Evolutionary conservation across 2,888 invertebrate genomes (phyloP), one percentile per base, ranked within the genome.

Genomic region (Agrotis puta): DNA sequence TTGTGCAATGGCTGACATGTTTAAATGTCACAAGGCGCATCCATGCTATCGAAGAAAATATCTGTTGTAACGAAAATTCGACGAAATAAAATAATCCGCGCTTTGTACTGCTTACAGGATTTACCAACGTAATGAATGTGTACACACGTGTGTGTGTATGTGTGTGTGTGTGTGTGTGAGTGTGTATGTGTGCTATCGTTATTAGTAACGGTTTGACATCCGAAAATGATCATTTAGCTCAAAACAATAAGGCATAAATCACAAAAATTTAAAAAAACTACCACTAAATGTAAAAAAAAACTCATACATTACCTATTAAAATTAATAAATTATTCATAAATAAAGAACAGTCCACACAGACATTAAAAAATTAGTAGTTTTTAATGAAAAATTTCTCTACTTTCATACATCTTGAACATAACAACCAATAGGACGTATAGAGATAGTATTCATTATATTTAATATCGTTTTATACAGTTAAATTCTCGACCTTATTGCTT

Each of bases 371-470:
- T 77, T 64, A 58, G 67, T 73, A 87, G 85, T 88, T 39, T 88
- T 88, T 86, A 88, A 82, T 85, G 87, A 78, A 88, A 89, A 92
- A 93, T 94, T 93, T 94, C 94, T 92, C 94, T 89, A 93, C 94
- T 94, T 94, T 94, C 94, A 84, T 39, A 93, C 86, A 84, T 86
- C 86, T 91, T 87, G 85, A 92, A 91, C 92, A 92, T 91, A 91
- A 91, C 90, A 87, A 91, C 89, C 90, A 92, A 92, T 92, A 92
- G 88, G 88, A 88, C 88, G 89, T 88, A 87, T 77, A 79, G 92
- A 92, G 91, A 92, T 91, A 92, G 88, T 88, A 90, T 92, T 93
- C 93, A 94, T 94, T 93, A 92, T 89, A 89, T 90, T 91, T 75
- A 77, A 77, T 70, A 77, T 74, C 74, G 56, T 70, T 73, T 61